These are phyloP conservation scores for Lasioglossum pauxillum DNA, from an alignment of 2,888 invertebrate genomes.

Conservation along the genomic window DNA sequence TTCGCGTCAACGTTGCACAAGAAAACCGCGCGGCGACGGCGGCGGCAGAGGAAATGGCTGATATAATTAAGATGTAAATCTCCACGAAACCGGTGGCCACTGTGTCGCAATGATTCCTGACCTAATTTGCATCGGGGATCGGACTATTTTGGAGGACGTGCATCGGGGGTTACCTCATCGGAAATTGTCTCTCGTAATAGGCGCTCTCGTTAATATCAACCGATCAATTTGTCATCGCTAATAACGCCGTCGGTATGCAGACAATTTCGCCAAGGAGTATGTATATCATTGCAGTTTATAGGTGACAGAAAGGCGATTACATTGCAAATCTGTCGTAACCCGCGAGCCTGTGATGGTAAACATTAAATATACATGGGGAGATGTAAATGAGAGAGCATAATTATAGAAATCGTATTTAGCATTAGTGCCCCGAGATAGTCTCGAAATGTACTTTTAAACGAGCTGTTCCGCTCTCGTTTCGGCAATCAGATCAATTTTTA, in stretches of 20 bases:
- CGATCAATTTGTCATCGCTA: constrained; percentile 43
- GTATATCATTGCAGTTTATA: neutral
- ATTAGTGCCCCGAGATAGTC: neutral
- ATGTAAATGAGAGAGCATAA: constrained; percentile 3
- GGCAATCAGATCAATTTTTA: neutral
- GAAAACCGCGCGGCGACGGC: constrained; percentile 10
- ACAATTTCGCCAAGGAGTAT: neutral
- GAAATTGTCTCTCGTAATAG: constrained; percentile 16
- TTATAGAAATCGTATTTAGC: constrained; percentile 1
- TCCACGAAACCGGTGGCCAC: constrained; percentile 3
- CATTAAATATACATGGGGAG: constrained; percentile 1
- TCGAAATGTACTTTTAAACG: neutral
- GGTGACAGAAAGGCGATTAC: constrained; percentile 7
- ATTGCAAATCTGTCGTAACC: neutral
- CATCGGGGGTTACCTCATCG: neutral
- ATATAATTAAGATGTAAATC: constrained; percentile 61
- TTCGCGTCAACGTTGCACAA: constrained; percentile 42
- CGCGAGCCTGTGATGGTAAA: neutral
- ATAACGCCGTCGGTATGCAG: neutral
- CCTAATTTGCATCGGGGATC: constrained; percentile 36
- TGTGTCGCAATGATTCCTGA: neutral
- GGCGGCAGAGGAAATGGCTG: constrained; percentile 37
- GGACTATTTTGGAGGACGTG: constrained; percentile 34
- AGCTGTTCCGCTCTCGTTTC: neutral
- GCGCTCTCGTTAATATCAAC: constrained; percentile 2